Evolutionary conservation across 2,113 vertebrate species (phyloP), one percentile per base, ranked within the genome.

Genomic region (Peromyscus leucopus): DNA sequence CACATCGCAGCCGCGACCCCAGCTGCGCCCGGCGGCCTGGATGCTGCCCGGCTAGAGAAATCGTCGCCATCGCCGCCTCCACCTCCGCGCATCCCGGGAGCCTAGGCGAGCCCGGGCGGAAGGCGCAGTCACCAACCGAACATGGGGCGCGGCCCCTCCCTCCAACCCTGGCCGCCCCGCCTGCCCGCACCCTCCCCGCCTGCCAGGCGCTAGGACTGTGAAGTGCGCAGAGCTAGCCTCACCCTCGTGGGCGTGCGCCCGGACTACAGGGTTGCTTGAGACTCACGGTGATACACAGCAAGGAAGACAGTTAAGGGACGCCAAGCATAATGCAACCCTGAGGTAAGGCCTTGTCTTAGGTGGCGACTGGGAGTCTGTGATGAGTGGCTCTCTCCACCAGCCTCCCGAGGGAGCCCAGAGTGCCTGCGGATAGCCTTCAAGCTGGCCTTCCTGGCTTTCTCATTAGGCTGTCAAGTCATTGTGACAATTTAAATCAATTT

Each of bases 11-110:
- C 69, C 85, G 3, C 28, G 90, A 87, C 91, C 85, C 80, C 87
- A 8, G 97, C 51, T 67, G 76, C n/a, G 65, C 75, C 69, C 28
- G 36, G 91, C 51, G 71, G 84, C 84, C 69, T 2, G 48, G 55
- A 82, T 0, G 86, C 51, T 26, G 93, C 93, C 33, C 69, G 90
- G 87, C 93, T 33, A 0, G 6, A 65, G 93, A 84, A 51, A 76
- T 63, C 95, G 1, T 80, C 89, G 94, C 97, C 96, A 90, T 92
- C 75, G 59, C 95, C 63, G 71, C 61, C 61, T 72, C 61, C 90
- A 91, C 95, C 95, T 74, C 93, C 94, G 89, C 76, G 96, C 96
- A 89, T 91, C 96, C 93, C 80, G 65, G 92, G 95, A 89, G 84
- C 83, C 93, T 48, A 65, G 83, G 94, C 91, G 63, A 97, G 76